Conservation (phyloP, 2,888 invertebrate genomes). For the Tinea pellionella region DNA sequence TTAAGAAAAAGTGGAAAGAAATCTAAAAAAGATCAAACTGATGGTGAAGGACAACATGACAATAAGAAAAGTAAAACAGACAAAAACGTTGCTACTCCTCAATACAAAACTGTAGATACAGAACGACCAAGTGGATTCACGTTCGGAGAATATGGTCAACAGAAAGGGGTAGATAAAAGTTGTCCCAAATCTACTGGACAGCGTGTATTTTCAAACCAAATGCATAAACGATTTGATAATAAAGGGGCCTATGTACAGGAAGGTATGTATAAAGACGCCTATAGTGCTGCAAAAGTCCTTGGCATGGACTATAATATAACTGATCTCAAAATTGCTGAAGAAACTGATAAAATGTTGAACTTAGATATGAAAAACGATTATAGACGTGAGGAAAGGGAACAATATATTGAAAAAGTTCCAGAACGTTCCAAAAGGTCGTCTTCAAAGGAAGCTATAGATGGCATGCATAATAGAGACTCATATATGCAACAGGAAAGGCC, state of each 20-base stretch:
- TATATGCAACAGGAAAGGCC: constrained; percentile 46
- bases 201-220: constrained; percentile 60
- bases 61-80: constrained; percentile 51
- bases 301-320: constrained; percentile 59
- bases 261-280: constrained; percentile 57
- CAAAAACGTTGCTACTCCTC: constrained; percentile 30
- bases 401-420: constrained; percentile 28
- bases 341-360: constrained; percentile 60
- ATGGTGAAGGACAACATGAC: constrained; percentile 50
- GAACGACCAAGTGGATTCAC: constrained; percentile 31
- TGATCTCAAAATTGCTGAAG: constrained; percentile 63
- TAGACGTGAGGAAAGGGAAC: constrained; percentile 45
- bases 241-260: constrained; percentile 64
- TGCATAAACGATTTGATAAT: constrained; percentile 62
- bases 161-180: constrained; percentile 51
- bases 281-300: constrained; percentile 55
- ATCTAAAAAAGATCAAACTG: constrained; percentile 67
- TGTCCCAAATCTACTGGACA: constrained; percentile 55
- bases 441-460: constrained; percentile 50
- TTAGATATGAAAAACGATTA: constrained; percentile 51
- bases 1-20: constrained; percentile 79
- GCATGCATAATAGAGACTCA: constrained; percentile 34
- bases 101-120: constrained; percentile 46
- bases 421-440: constrained; percentile 40
- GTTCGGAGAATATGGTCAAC: constrained; percentile 35